These are phyloP conservation scores for Dissostichus mawsoni DNA, from an alignment of 2,113 vertebrate species.

Conservation along the genomic window DNA sequence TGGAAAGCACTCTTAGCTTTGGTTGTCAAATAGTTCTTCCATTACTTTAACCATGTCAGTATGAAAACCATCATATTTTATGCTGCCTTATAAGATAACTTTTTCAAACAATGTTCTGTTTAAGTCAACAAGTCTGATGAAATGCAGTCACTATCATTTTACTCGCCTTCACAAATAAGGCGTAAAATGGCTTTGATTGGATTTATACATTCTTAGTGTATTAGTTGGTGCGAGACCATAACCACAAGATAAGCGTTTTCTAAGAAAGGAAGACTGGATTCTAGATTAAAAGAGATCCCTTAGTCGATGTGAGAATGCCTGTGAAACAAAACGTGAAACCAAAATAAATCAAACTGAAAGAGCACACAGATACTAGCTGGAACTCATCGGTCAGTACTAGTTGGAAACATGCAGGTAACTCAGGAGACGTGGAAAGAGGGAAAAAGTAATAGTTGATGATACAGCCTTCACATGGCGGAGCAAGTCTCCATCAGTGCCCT, in stretches of 20 bases:
- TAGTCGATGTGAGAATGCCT: slow-evolving; percentile 65
- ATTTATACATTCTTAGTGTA: neutral
- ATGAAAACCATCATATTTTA: neutral
- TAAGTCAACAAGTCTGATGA: no score
- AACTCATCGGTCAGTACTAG: slow-evolving; percentile 83
- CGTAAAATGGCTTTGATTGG: neutral
- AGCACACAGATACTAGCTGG: slow-evolving; percentile 78
- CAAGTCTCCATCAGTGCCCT: slow-evolving; percentile 89
- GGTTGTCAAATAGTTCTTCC: neutral
- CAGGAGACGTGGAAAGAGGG: slow-evolving; percentile 76
- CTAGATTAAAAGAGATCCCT: slow-evolving; percentile 53
- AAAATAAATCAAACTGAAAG: slow-evolving; percentile 58
- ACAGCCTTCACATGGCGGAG: slow-evolving; percentile 87
- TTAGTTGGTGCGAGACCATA: slow-evolving; percentile 10
- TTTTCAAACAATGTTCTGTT: no score
- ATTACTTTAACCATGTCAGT: neutral
- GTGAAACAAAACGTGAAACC: slow-evolving; percentile 66
- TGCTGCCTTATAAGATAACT: neutral
- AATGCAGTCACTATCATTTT: no score
- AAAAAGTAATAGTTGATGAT: slow-evolving; percentile 86
- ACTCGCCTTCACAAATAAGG: neutral
- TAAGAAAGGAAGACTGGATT: slow-evolving; percentile 48
- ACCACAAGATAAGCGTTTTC: slow-evolving; percentile 20
- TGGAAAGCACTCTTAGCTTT: slow-evolving; percentile 31
- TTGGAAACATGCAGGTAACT: slow-evolving; percentile 86